Conservation (phyloP, 1,140 invertebrate species). For the Sycophaga agraensis region DNA sequence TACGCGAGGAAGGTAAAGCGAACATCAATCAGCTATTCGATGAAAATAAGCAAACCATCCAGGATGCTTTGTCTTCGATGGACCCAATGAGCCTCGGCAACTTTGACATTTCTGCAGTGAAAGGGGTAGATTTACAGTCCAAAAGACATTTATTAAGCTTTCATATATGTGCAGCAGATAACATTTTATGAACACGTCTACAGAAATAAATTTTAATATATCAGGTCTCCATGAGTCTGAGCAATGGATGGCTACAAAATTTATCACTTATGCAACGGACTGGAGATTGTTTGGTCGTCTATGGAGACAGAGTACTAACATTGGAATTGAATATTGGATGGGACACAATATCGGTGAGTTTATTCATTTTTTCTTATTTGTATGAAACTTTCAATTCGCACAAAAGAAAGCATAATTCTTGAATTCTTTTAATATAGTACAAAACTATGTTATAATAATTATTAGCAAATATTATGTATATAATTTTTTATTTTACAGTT, state of each 20-base stretch:
- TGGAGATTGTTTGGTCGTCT: conserved; percentile 7
- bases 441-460: no score
- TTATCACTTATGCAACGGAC: conserved; percentile 32
- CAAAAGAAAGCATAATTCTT: no score
- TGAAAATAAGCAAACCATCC: conserved; percentile 13
- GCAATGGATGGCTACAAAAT: conserved; percentile 33
- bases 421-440: neutral
- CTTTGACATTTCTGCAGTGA: neutral
- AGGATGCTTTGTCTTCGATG: neutral
- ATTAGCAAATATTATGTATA: no score
- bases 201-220: neutral
- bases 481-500: conserved; percentile 32
- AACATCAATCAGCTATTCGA: conserved; percentile 31
- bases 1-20: neutral
- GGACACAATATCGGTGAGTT: conserved; percentile 33
- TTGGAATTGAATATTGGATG: conserved; percentile 35
- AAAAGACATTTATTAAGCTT: neutral
- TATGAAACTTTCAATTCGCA: no score
- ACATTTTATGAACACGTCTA: neutral
- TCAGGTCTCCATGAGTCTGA: neutral
- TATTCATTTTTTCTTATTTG: neutral
- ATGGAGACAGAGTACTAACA: conserved; percentile 14
- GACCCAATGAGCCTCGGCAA: conserved; percentile 32
- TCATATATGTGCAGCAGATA: neutral
- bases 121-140: neutral